Conservation (phyloP, 2,888 invertebrate genomes). For the Tipula vernalis region DNA sequence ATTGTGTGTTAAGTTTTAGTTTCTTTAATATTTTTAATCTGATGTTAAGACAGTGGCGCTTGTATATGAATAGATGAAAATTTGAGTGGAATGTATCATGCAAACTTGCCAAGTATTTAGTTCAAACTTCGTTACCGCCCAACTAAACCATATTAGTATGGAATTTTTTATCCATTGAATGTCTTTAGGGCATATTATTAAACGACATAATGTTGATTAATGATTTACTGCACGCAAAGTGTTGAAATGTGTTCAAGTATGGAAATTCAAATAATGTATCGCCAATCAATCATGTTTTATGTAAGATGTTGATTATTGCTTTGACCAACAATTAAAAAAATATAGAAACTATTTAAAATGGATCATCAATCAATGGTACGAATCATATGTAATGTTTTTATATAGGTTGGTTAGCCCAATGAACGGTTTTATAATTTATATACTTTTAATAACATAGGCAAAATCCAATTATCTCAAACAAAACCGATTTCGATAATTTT, state of each 20-base stretch:
- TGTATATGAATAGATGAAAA: not conserved
- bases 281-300: not conserved
- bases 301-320: not conserved
- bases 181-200: not conserved
- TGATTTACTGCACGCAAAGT: not conserved
- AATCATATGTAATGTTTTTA: too few species aligned
- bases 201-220: not conserved
- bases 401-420: too few species aligned
- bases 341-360: too few species aligned
- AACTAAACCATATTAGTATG: not conserved
- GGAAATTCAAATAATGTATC: not conserved
- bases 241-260: not conserved
- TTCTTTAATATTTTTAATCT: not conserved
- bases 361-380: too few species aligned
- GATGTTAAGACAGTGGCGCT: not conserved
- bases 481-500: too few species aligned
- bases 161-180: not conserved
- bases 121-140: not conserved
- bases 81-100: not conserved
- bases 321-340: not conserved
- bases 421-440: too few species aligned
- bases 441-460: too few species aligned
- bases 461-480: too few species aligned
- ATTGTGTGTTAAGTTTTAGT: not conserved
- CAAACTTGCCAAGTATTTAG: not conserved